Evolutionary conservation across 2,888 invertebrate genomes (phyloP).

Genomic region (Metallyticus violacea): DNA sequence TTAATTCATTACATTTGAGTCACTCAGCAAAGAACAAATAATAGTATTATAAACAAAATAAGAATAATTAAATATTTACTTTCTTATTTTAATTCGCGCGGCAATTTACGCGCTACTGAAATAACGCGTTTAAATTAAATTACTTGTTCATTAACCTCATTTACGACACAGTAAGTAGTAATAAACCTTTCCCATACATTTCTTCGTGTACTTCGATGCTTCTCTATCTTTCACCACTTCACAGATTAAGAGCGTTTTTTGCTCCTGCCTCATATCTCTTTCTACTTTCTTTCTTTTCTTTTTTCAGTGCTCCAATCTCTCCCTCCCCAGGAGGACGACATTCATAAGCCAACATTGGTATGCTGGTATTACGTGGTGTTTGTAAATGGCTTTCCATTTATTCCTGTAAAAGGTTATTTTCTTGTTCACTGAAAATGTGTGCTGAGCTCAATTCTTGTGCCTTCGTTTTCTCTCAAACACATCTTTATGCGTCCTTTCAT

Average conservation of each 20-base stretch:
- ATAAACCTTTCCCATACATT: too few relatives aligned
- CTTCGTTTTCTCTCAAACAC: too few relatives aligned
- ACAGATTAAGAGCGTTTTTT: neutral
- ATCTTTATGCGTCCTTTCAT: too few relatives aligned
- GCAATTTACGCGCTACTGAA: too few relatives aligned
- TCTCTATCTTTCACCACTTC: neutral
- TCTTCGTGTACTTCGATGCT: neutral
- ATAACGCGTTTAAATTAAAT: too few relatives aligned
- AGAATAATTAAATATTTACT: too few relatives aligned
- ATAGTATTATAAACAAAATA: too few relatives aligned
- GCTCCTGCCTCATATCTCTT: neutral
- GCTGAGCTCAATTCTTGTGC: neutral
- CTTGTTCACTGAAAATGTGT: neutral
- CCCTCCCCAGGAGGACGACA: neutral
- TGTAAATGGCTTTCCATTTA: neutral
- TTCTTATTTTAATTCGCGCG: too few relatives aligned
- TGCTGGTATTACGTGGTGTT: neutral
- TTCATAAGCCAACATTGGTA: neutral
- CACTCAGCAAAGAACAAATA: too few relatives aligned
- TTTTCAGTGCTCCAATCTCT: neutral
- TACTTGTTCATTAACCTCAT: too few relatives aligned
- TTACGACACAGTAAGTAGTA: too few relatives aligned
- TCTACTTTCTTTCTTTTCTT: neutral
- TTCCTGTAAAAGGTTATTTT: neutral
- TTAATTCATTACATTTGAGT: too few relatives aligned